Percentiles rank a stretch among this genome's conserved stretches.
These are phyloP conservation scores for Loriculus beryllinus DNA, from an alignment of 2,797 vertebrate genomes.

Conservation along the genomic window DNA sequence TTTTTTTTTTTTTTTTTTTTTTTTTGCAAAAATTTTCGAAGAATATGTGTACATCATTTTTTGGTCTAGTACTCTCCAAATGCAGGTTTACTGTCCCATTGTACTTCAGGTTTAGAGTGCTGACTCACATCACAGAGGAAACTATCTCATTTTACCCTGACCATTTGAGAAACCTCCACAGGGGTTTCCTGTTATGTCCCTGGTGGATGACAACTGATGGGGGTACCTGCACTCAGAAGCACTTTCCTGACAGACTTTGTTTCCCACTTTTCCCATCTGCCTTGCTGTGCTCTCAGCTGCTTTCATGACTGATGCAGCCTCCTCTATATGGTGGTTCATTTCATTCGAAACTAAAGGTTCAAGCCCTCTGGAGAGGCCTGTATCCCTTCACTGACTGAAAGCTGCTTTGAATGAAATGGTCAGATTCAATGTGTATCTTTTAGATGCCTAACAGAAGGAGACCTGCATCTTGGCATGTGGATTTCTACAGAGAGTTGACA, in stretches of 20 bases:
- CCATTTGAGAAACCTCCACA: not conserved
- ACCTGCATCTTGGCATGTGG: not conserved
- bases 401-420: not conserved
- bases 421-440: not conserved
- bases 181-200: not conserved
- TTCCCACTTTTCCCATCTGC: not conserved
- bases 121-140: not conserved
- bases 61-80: not conserved
- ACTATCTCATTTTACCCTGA: not conserved
- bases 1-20: not conserved
- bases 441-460: not conserved
- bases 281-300: not conserved
- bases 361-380: not conserved
- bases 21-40: no score
- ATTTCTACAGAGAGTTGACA: not conserved
- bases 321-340: not conserved
- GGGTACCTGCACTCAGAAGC: not conserved
- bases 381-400: not conserved
- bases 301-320: not conserved
- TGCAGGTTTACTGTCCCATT: not conserved
- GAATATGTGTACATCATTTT: rapidly evolving
- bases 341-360: not conserved
- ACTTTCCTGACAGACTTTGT: not conserved
- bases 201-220: not conserved
- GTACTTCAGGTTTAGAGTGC: not conserved